Base-by-base conservation (phyloP, 2,797 vertebrate genomes). In the Cryptoprocta ferox region DNA sequence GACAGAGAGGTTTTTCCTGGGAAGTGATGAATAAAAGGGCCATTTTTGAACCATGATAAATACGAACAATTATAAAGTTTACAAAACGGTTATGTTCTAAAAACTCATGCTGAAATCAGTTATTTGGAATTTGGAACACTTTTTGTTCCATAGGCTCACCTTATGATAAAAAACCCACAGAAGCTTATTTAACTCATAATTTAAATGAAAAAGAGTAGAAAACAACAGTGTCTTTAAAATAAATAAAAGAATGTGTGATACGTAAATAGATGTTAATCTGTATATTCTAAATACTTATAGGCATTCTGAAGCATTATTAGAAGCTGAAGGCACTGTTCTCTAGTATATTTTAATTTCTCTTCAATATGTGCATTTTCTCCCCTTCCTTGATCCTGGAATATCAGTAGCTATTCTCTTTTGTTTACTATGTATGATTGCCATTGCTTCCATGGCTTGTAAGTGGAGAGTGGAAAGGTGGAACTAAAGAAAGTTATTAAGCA, bases 171-270 rank as follows among this genome's bases (percentile, higher is more conserved):
- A 26, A 15, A 19, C 14, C 30, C 71, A 68, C 8, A 66, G 42
- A 90, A 93, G 59, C 59, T 93, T 75, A 81, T 81, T 66, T 86
- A 81, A 68, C 24, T 32, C 35, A 65, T n/a, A 92, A 78, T 92
- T 56, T 78, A 92, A 92, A 79, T 39, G 5, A 90, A 94, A 68
- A 96, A 59, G 30, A 71, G 19, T 1, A 84, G 61, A 85, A 89
- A 89, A 78, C 39, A 80, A 87, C 18, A 78, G 70, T 39, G 35
- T 6, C 45, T 56, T 73, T 66, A 92, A 61, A 89, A 79, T 66
- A 28, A 75, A 50, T 45, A 82, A 82, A 83, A 91, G 61, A 50
- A 76, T 19, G n/a, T 70, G 39, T 86, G 79, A 21, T 50, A 83
- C 26, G 37, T 35, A 32, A 71, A 71, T 0, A 73, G 8, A 89